Evolutionary conservation across 2,888 invertebrate genomes (phyloP), one percentile per base, ranked within the genome.

Genomic region (Heliconius aoede): DNA sequence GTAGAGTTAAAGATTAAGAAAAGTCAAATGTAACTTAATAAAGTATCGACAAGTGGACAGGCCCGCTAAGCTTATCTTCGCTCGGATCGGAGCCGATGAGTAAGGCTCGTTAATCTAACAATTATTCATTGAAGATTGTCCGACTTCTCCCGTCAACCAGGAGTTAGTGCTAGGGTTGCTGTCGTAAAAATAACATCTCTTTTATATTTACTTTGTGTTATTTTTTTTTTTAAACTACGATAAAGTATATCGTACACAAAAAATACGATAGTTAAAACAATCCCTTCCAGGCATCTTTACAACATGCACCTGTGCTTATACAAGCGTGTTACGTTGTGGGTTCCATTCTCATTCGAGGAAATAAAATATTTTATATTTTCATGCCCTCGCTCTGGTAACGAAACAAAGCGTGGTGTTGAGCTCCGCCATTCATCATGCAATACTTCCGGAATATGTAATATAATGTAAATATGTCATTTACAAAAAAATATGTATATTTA

Each of bases 61-160:
- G 82, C 72, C 78, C 82, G 73, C 84, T 83, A 81, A 11, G 69
- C 77, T 79, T 81, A 82, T 83, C 82, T 82, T 72, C 74, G 72
- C 55, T 73, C 73, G 85, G 87, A 89, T 90, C 87, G 87, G 83
- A 87, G 87, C 87, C 90, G 90, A 89, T 90, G 92, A 90, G 89
- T 91, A 88, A 90, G 91, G 87, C 86, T 87, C 89, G 90, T 90
- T 92, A 92, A 92, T 92, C 92, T 91, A 89, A 90, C 92, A 92
- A 92, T 92, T 91, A 92, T 91, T 92, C 92, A 92, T 90, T 89
- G 89, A 87, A 90, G 88, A 88, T 87, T 88, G 82, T 80, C 81
- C 75, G 73, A 75, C 69, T 77, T 71, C 68, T 61, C 78, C 62
- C 74, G 76, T 75, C 80, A 65, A 76, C 74, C 61, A 71, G 77